Evolutionary conservation across 2,113 vertebrate species (phyloP), one percentile per base, ranked within the genome.

Genomic region (Burhinus oedicnemus): DNA sequence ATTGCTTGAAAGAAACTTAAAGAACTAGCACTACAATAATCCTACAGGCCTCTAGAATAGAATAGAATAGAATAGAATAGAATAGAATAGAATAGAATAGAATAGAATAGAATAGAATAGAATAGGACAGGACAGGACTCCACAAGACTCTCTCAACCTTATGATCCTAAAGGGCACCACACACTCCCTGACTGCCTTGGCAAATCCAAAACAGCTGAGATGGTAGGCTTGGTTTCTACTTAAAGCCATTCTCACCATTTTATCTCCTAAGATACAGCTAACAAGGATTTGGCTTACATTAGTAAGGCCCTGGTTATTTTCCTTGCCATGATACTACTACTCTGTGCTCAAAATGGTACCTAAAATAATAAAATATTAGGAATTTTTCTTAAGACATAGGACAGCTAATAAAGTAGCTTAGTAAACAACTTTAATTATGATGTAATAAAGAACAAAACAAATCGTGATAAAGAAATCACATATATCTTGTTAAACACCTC

Each of bases 241-340:
- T 77, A 66, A 91, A 84, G 60, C 29, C 15, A 42, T 79, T 84
- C 64, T 78, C 29, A 62, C 6, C 1, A 12, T 5, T 34, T 38
- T 0, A 3, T 1, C 2, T 12, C 2, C 5, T 45, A 34, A 54
- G 12, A 4, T 4, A 26, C 2, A 34, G 5, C 5, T 38, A 30
- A 2, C 0, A 34, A 26, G 5, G 11, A 11, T 5, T 7, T 1
- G 7, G 9, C 0, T 74, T 8, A 0, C 1, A 2, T 75, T 83
- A 1, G 0, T 4, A 0, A 14, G 8, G 8, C 1, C 32, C 5
- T 42, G 8, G 4, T 8, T 0, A 0, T 44, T 44, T 52, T 27
- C 4, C 0, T 64, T 1, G 3, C 0, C 6, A 5, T 4, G 6
- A 12, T 23, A 0, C 20, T 82, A 2, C 17, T 40, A 2, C 3